Evolutionary conservation across 2,888 invertebrate genomes (phyloP), one percentile per base, ranked within the genome.

Genomic region (Allophyes oxyacanthae): DNA sequence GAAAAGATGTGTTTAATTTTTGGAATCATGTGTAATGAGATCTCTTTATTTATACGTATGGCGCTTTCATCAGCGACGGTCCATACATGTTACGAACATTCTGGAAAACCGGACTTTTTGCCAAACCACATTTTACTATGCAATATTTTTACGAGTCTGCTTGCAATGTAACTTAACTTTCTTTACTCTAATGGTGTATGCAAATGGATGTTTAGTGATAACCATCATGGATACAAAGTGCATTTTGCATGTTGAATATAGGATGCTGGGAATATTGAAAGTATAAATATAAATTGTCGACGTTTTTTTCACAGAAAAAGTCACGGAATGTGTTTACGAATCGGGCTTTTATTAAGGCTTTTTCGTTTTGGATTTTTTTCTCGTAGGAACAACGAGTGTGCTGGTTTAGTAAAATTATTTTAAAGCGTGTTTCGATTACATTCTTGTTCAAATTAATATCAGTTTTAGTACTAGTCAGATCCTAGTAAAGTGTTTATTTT

Each of bases 1-100:
- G 3, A 30, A 36, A 34, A 50, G 1, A 6, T 26, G 25, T 11
- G 13, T 40, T 1, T 28, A 61, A 53, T 55, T 64, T 64, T 6
- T 54, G 75, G 7, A 41, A 48, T 34, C 2, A 54, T 43, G 64
- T 73, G 72, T 72, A 75, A 50, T 58, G 68, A 38, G 41, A 75
- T 75, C 50, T 61, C 52, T 59, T 58, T 59, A 62, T 55, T 66
- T 61, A 32, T 59, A 36, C 40, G 52, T 52, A 56, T 51, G 45
- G 60, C 44, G 69, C 51, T 58, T 68, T 72, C 69, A 72, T 64
- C 64, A 62, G 42, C 13, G 44, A 48, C 33, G 50, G 64, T 44
- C 62, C 43, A 42, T 62, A 58, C 41, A 64, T 59, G 72, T 56
- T 60, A 45, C 53, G 42, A 58, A 56, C 64, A 62, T 62, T 72